Evolutionary conservation across 2,113 vertebrate genomes (phyloP), one percentile per base, ranked within the genome.

Genomic region (Podocnemis expansa): DNA sequence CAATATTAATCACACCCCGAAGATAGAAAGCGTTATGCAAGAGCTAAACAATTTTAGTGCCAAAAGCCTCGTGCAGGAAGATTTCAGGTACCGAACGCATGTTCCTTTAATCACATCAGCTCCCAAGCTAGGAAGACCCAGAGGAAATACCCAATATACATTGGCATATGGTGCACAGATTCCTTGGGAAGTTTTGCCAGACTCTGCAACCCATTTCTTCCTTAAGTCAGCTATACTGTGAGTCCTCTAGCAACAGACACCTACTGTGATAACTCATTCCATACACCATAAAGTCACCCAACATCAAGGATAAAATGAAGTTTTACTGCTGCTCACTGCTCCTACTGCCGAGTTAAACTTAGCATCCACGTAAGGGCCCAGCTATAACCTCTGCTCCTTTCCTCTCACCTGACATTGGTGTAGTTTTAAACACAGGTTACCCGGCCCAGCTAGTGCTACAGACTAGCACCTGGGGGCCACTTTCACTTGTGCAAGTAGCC

Each of bases 241-340:
- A 9, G 76, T 3, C 16, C 52, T 6, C 1, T 34, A 55, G 17
- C 47, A 84, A n/a, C 0, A 79, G 25, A n/a, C 31, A 93, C 22
- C 2, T 63, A 86, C 25, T 7, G 38, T 63, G 10, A 92, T 78
- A 86, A 89, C 12, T 51, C 60, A 67, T 5, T 73, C 41, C 83
- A 7, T 0, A 4, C 16, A 1, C 2, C 4, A 85, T 29, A 86
- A 82, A 93, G 10, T 4, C 70, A 78, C 8, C 29, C 12, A 12
- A 0, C 0, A 0, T 0, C 67, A 38, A 63, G 84, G 55, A 31
- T 12, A 27, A 38, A 38, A 73, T 24, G 73, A 81, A 90, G 63
- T 16, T 54, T 82, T 11, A 5, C 8, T 5, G 21, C 19, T n/a
- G 82, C 90, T 2, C 45, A 73, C 2, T 3, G 41, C 38, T 70